phyloP scores from a whole-genome alignment of 1,140 invertebrate species.

The Lucilia cuprina region DNA sequence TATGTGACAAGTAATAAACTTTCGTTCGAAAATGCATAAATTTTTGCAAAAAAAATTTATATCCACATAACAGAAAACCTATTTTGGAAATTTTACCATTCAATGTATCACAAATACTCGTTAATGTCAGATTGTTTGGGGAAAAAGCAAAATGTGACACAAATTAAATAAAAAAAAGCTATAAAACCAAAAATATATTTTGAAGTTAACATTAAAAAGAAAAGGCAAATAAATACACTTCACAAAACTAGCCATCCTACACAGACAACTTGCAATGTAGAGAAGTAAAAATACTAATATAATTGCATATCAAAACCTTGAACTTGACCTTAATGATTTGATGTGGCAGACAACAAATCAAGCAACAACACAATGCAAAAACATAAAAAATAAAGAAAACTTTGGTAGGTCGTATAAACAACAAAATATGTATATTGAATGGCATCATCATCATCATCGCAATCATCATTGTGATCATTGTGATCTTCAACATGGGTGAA shows the following conservation, averaged over 20 bases:
- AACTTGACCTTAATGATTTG: slow-evolving; percentile 34
- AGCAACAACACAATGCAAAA: slow-evolving; percentile 15
- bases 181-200: background rate
- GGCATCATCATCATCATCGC: background rate
- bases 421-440: background rate
- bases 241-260: too few species aligned
- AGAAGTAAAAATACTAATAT: background rate
- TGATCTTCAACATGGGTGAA: slow-evolving; percentile 16
- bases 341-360: slow-evolving; percentile 31
- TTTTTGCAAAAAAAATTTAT: background rate
- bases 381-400: background rate
- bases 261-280: too few species aligned
- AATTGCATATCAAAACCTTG: slow-evolving; percentile 29
- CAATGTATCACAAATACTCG: background rate
- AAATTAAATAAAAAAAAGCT: too few species aligned
- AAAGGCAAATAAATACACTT: background rate
- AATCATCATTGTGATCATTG: background rate
- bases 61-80: background rate
- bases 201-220: background rate
- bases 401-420: slow-evolving; percentile 19
- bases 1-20: background rate
- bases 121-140: background rate
- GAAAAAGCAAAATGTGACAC: background rate
- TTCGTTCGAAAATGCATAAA: background rate
- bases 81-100: background rate